Conservation (phyloP, 2,888 invertebrate genomes). For the Caenorhabditis parvicauda region DNA sequence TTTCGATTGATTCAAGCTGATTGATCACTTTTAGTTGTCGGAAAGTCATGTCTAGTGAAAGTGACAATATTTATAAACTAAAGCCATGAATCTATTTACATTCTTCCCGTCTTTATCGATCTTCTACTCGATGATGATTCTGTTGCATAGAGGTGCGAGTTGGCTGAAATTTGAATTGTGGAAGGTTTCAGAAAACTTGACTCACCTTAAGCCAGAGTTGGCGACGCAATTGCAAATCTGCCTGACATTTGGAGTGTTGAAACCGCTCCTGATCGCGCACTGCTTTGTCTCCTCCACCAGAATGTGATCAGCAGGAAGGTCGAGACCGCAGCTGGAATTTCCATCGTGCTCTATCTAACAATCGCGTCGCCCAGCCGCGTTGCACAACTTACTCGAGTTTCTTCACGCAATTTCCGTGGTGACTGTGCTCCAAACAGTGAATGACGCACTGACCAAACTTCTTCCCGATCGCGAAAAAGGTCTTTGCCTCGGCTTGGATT, state of each 20-base stretch:
- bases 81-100: no score
- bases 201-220: constrained; percentile 33
- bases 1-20: no score
- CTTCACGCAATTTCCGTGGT: constrained; percentile 36
- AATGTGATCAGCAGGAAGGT: constrained; percentile 53
- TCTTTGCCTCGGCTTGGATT: constrained; percentile 49
- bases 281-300: constrained; percentile 53
- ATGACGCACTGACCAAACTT: constrained; percentile 54
- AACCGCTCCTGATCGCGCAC: constrained; percentile 54
- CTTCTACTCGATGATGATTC: no score
- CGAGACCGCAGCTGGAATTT: constrained; percentile 50
- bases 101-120: no score
- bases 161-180: no score
- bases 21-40: no score
- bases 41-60: no score
- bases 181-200: no score
- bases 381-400: constrained; percentile 21
- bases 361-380: background rate
- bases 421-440: constrained; percentile 52
- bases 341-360: background rate
- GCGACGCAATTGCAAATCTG: constrained; percentile 53
- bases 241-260: constrained; percentile 50
- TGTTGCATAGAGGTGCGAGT: no score
- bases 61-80: no score
- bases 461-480: constrained; percentile 50